A percentile compares a stretch with the other conserved stretches of the same genome.
These are phyloP conservation scores for Sternarchorhynchus goeldii DNA, from an alignment of 2,797 vertebrate genomes.

Conservation along the genomic window DNA sequence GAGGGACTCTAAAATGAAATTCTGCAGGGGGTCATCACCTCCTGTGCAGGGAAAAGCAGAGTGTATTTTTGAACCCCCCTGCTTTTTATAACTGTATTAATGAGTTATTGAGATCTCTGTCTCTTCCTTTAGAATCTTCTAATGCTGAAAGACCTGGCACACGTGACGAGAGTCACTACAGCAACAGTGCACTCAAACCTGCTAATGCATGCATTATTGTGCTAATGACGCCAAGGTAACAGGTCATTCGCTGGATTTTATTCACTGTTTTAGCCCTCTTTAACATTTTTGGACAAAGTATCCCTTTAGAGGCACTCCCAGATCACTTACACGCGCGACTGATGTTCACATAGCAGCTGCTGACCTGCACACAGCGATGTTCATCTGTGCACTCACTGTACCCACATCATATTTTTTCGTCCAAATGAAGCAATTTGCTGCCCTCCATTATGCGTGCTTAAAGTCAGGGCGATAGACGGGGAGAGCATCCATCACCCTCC, in stretches of 20 bases:
- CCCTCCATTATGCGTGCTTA: conserved; percentile 50
- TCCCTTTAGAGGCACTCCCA: not conserved
- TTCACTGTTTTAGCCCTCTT: not conserved
- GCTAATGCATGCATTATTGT: conserved; percentile 12
- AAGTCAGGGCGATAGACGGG: conserved; percentile 48
- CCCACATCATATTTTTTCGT: conserved; percentile 34
- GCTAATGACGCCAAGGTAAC: not conserved
- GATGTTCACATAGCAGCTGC: not conserved
- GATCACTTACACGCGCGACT: not conserved
- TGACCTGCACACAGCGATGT: not conserved
- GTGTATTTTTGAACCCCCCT: conserved; percentile 51
- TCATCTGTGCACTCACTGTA: conserved; percentile 27
- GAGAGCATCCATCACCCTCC: conserved; percentile 53
- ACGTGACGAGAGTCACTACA: conserved; percentile 28
- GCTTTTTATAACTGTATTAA: conserved; percentile 55
- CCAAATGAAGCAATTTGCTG: conserved; percentile 55
- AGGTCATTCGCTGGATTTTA: not conserved
- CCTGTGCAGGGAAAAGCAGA: conserved; percentile 14
- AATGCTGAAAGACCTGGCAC: conserved; percentile 41
- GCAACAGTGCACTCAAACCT: conserved; percentile 8
- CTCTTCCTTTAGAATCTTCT: conserved; percentile 46
- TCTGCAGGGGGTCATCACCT: conserved; percentile 49
- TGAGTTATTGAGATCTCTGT: conserved; percentile 52
- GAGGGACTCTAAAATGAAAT: conserved; percentile 48
- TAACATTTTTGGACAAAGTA: not conserved